Base-by-base conservation (phyloP, 2,113 vertebrate genomes). In the Elgaria multicarinata region DNA sequence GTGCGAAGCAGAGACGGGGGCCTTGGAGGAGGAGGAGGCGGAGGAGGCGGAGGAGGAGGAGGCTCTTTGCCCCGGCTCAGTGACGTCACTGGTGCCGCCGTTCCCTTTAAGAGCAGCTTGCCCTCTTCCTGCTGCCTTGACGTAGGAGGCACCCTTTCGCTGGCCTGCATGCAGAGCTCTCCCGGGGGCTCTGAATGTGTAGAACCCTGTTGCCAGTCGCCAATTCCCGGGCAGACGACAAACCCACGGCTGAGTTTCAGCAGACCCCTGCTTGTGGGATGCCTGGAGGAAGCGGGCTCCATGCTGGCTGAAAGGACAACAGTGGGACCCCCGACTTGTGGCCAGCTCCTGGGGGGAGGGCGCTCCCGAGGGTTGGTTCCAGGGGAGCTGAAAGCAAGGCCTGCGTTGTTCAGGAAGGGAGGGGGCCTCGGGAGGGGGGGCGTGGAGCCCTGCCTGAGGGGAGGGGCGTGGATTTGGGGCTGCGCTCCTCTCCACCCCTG, bases 401-500 rank as follows among this genome's bases (percentile, higher is more conserved):
- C 72, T 24, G 16, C 39, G 44, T n/a, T 64, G 28, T 8, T 9
- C 28, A 50, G 75, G 12, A 33, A 33, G 46, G 46, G 53, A 28
- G 77, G 1, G 77, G 14, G 14, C 1, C n/a, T 6, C 7, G 53
- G 9, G n/a, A 5, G 5, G 24, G 2, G 6, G 39, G 31, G 12
- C 33, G 0, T 31, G 0, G 6, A 46, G 28, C 10, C 20, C 14
- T 62, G 44, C 33, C 58, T 28, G 22, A 33, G 1, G 8, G 9
- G 9, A 20, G 86, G 14, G 24, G 71, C 13, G 31, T 33, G 12
- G 2, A 26, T 5, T 5, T 2, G 6, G n/a, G 1, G 9, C 81
- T 39, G 6, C 10, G 46, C 24, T 14, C 13, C 64, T 22, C 8
- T 14, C 46, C 28, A 20, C 28, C 0, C 3, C 3, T 0, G 16